phyloP scores from a whole-genome alignment of 2,113 vertebrate genomes.

The Chionodraco myersi region DNA sequence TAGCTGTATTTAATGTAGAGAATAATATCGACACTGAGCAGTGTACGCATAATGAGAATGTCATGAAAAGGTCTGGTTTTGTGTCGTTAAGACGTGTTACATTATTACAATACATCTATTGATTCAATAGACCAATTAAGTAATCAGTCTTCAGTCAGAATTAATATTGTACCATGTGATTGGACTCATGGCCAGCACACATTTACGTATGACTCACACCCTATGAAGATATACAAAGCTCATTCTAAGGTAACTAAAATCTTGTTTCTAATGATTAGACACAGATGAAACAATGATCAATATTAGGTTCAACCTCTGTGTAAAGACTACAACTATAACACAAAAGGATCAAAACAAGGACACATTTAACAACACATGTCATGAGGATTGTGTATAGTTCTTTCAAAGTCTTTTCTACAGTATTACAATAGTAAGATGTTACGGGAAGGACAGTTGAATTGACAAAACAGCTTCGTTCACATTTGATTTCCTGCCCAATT shows the following conservation, averaged over 20 bases:
- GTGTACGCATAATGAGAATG: background rate
- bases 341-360: background rate
- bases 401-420: background rate
- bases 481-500: background rate
- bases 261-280: no score
- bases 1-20: no score
- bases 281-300: no score
- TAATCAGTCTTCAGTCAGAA: background rate
- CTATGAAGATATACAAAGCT: background rate
- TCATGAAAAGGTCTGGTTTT: background rate
- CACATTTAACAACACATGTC: background rate
- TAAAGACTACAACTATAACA: background rate
- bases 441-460: background rate
- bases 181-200: background rate
- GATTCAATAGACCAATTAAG: background rate
- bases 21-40: no score
- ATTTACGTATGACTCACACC: background rate
- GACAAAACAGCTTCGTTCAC: background rate
- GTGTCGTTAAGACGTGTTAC: background rate
- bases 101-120: background rate
- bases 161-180: background rate
- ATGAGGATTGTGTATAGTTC: background rate
- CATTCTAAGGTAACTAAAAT: no score
- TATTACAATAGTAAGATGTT: background rate
- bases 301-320: no score